Evolutionary conservation across 2,797 vertebrate species (phyloP), one percentile per base, ranked within the genome.

Genomic region (Catharus ustulatus): DNA sequence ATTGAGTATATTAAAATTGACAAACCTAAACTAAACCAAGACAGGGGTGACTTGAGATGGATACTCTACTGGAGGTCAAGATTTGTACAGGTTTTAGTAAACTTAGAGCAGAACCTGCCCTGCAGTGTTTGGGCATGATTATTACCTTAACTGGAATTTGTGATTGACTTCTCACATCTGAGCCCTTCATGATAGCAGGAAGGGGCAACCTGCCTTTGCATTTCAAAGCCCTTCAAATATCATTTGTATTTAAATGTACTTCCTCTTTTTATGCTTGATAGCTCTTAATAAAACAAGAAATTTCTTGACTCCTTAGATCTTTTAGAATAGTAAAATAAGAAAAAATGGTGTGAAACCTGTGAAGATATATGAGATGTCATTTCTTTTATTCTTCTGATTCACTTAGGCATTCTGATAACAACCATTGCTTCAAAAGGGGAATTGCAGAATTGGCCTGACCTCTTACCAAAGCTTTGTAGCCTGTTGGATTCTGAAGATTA

Each of bases 401-500:
- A 52, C 63, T 69, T 92, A 94, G 99, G 99, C 87, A 99, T 99
- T 97, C 98, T 99, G 95, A 99, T 99, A 97, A 99, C 99, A 97
- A 99, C 99, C 34, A 99, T 99, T 87, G 99, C 99, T 45, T 99
- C 99, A 82, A 99, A 99, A 95, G 99, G 99, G 89, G 99, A 99
- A 90, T 97, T 99, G 26, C 99, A 99, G 93, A 99, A 99, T 96
- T 99, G 99, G 99, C 99, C 99, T 10, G 99, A 99, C 82, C 99
- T 99, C 51, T 97, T 99, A 85, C 99, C 99, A 63, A 99, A 99
- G 95, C 98, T 99, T 82, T 99, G 99, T 94, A 97, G 97, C 92
- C 97, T 99, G 54, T 97, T 99, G 97, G 99, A 99, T 95, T 99
- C 99, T 42, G 99, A 99, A 95, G 99, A 99, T 97, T 99, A 99